Evolutionary conservation across 1,140 invertebrate species (phyloP).

Genomic region (Ruditapes philippinarum): DNA sequence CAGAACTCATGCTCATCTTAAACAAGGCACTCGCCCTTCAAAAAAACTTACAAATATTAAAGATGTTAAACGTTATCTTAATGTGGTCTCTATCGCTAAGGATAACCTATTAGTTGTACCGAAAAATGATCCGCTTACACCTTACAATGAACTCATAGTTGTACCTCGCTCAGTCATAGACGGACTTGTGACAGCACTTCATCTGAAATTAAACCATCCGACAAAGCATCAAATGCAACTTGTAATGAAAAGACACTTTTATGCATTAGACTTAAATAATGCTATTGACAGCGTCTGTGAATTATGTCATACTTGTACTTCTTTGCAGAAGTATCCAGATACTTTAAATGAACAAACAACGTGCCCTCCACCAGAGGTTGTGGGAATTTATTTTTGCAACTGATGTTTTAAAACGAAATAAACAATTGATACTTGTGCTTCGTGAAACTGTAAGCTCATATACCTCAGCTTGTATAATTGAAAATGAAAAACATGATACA

Average conservation of each 20-base stretch:
- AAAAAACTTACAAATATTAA: constrained; percentile 69
- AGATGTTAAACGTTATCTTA: constrained; percentile 64
- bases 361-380: constrained; percentile 14
- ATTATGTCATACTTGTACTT: constrained; percentile 47
- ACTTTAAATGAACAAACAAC: constrained; percentile 31
- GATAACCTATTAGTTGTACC: constrained; percentile 70
- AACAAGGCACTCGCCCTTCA: constrained; percentile 68
- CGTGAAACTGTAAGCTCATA: constrained; percentile 58
- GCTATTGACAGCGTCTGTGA: constrained; percentile 29
- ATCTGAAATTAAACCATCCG: constrained; percentile 71
- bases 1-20: constrained; percentile 64
- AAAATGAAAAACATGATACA: constrained; percentile 53
- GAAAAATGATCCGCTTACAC: neutral
- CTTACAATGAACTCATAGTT: constrained; percentile 63
- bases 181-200: constrained; percentile 67
- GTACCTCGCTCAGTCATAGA: constrained; percentile 65
- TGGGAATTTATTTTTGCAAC: constrained; percentile 59
- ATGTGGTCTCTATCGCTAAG: constrained; percentile 69
- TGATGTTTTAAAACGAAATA: constrained; percentile 53
- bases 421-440: constrained; percentile 40
- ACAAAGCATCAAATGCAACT: constrained; percentile 60
- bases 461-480: constrained; percentile 17
- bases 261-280: constrained; percentile 68
- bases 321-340: constrained; percentile 42
- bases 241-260: constrained; percentile 64